Evolutionary conservation across 2,888 invertebrate genomes (phyloP).

Genomic region (Biston stratarius): DNA sequence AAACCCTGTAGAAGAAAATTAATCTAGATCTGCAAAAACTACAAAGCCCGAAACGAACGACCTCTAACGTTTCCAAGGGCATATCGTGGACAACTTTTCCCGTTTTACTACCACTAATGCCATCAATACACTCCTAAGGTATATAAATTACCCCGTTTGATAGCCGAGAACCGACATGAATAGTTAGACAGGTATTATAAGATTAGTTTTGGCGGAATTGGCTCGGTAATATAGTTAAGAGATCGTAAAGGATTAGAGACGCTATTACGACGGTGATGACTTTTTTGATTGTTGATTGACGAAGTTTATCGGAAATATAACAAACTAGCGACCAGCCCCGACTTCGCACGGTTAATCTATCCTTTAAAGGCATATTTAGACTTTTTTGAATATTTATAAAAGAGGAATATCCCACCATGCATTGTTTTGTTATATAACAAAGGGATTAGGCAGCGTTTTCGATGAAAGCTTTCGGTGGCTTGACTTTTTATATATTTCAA

Average conservation of each 20-base stretch:
- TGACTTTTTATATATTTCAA: no score
- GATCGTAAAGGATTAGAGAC: slow-evolving; percentile 41
- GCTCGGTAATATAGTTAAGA: slow-evolving; percentile 42
- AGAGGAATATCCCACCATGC: no score
- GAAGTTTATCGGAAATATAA: background rate
- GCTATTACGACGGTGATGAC: slow-evolving; percentile 34
- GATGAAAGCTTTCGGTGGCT: no score
- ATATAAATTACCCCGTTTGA: slow-evolving; percentile 43
- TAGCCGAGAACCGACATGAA: slow-evolving; percentile 37
- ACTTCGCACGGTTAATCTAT: no score
- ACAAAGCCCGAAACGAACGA: slow-evolving; percentile 15
- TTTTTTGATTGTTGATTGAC: slow-evolving; percentile 35
- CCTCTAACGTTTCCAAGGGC: slow-evolving; percentile 29
- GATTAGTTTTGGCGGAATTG: slow-evolving; percentile 44
- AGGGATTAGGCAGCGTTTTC: no score
- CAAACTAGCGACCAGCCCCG: no score
- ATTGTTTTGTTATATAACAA: no score
- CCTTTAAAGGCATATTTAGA: no score
- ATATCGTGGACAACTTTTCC: slow-evolving; percentile 37
- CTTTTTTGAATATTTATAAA: no score
- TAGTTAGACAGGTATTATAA: slow-evolving; percentile 44
- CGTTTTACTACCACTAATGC: slow-evolving; percentile 42
- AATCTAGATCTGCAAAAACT: slow-evolving; percentile 9
- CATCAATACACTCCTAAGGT: slow-evolving; percentile 40
- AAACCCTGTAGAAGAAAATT: background rate